Evolutionary conservation across 2,797 vertebrate genomes (phyloP).

Genomic region (Enteromius unitaeniatus): DNA sequence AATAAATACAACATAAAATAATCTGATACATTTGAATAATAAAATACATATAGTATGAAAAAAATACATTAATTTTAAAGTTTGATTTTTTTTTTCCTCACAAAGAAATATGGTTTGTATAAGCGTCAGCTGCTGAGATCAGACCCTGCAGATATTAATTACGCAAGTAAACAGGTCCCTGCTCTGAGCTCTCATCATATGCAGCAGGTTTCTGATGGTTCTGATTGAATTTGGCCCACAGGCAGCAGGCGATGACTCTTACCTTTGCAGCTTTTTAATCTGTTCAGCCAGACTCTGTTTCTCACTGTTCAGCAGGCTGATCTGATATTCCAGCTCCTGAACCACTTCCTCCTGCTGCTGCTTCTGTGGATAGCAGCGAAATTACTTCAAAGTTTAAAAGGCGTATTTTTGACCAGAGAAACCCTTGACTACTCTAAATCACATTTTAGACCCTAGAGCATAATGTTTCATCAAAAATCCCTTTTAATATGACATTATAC

Average conservation of each 20-base stretch:
- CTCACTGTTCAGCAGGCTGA: conserved; percentile 90
- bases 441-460: neutral
- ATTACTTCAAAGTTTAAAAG: neutral
- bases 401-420: neutral
- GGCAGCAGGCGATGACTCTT: conserved; percentile 32
- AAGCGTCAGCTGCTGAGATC: neutral
- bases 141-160: conserved; percentile 5
- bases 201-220: neutral
- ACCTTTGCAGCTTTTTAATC: conserved; percentile 96
- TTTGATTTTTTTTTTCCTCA: neutral
- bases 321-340: conserved; percentile 95
- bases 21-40: neutral
- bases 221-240: neutral
- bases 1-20: neutral
- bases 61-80: neutral
- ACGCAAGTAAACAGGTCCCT: conserved; percentile 12
- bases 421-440: neutral
- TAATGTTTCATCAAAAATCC: neutral
- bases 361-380: neutral
- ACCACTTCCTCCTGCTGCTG: conserved; percentile 86
- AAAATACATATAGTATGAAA: neutral
- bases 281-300: conserved; percentile 92
- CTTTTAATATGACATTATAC: neutral
- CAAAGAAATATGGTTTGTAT: neutral
- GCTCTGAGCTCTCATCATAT: neutral